Base-by-base conservation (phyloP, 1,140 invertebrate genomes). In the Micrasema longulum region DNA sequence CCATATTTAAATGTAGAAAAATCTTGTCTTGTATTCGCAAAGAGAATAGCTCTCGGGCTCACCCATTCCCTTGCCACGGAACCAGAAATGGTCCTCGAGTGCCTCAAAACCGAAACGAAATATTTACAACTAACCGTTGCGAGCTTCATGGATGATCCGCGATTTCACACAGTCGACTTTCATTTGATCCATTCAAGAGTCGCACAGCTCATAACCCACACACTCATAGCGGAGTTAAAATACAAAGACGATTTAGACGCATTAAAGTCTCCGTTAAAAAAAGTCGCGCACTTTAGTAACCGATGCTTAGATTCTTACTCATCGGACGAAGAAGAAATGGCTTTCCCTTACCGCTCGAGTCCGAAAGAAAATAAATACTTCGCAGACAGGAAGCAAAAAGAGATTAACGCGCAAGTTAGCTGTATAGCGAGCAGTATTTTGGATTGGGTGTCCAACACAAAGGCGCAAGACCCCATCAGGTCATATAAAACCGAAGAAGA, bases 1-100 rank as follows among this genome's bases (percentile, higher is more conserved):
- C 87, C 88, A 6, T 81, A 89, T 41, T 77, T 89, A 3, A 90
- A 88, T 77, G 87, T 90, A 55, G 90, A 91, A 76, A 85, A 89
- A 68, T 89, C 88, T 0, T 87, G 89, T 72, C 87, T 90, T 79
- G 89, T 91, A 1, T 91, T 90, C 72, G 89, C 89, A 0, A 90
- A 89, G 77, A 82, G 89, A 26, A 87, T 91, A 71, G 84, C 86
- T 0, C 87, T 88, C 65, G 80, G 80, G 0, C 66, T 85, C 11
- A 77, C 79, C 10, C 82, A 83, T 70, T 83, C 82, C 0, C 31
- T 84, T 0, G 79, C 80, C 14, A 79, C 81, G 0, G 81, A 85
- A 62, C 79, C 79, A 0, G 82, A 84, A 71, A 77, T 82, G 0
- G 81, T 81, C 0, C 79, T 80, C 0, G 82, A 85, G n/a, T 82